Conservation (phyloP, 2,888 invertebrate genomes). For the Drosophila subquinaria region DNA sequence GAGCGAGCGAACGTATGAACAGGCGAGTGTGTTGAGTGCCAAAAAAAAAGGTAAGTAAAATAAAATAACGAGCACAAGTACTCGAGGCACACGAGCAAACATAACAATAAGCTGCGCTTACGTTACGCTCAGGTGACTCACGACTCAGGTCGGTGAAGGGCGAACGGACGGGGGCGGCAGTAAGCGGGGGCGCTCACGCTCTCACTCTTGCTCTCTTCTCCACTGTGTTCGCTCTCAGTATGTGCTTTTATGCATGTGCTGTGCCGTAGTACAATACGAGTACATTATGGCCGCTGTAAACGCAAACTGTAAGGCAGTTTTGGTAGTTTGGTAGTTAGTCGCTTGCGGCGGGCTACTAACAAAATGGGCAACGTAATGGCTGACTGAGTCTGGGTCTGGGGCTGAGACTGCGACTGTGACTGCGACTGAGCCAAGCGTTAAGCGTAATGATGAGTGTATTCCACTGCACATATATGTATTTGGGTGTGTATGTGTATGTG, state of each 20-base stretch:
- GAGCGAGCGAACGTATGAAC: conserved; percentile 1
- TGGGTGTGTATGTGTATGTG: conserved; percentile 7
- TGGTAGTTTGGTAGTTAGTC: conserved; percentile 77
- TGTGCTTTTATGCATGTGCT: conserved; percentile 51
- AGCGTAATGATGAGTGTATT: conserved; percentile 68
- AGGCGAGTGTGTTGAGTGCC: conserved; percentile 37
- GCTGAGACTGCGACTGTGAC: conserved; percentile 56
- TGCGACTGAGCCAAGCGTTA: conserved; percentile 73
- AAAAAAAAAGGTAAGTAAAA: conserved; percentile 31
- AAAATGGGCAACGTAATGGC: conserved; percentile 79
- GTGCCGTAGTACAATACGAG: conserved; percentile 34
- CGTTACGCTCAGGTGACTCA: conserved; percentile 85
- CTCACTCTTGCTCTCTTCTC: conserved; percentile 13
- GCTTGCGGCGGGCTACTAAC: conserved; percentile 76
- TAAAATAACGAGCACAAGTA: conserved; percentile 48
- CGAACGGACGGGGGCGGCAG: conserved; percentile 47
- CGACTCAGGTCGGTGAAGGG: conserved; percentile 57
- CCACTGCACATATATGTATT: conserved; percentile 40
- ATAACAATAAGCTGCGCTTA: conserved; percentile 73
- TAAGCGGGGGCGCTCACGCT: conserved; percentile 40
- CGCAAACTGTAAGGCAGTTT: conserved; percentile 57
- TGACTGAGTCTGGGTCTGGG: conserved; percentile 60
- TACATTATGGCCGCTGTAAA: conserved; percentile 63
- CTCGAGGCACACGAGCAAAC: conserved; percentile 51
- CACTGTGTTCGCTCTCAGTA: conserved; percentile 10